phyloP scores from a whole-genome alignment of 92 coral and sea anemone genomes.

The Isaurus tuberculatus region DNA sequence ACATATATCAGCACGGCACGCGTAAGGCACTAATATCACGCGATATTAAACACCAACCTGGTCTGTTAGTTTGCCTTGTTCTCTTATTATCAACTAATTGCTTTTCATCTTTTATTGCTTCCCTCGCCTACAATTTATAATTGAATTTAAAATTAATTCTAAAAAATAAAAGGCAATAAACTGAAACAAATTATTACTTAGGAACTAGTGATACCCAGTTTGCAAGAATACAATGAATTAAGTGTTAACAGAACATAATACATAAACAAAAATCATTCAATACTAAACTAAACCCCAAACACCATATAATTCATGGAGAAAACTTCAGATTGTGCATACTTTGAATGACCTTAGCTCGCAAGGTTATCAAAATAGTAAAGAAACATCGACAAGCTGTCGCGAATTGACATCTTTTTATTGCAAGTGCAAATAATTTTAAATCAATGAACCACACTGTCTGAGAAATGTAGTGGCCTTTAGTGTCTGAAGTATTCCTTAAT shows the following conservation, averaged over 20 bases:
- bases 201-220: constrained; percentile 1
- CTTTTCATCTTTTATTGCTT: not conserved
- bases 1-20: constrained; percentile 20
- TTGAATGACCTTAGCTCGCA: constrained; percentile 3
- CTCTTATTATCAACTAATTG: not conserved
- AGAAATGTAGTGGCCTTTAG: not conserved
- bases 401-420: constrained; percentile 15
- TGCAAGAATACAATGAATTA: not conserved
- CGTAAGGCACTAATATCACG: constrained; percentile 9
- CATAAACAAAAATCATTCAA: not conserved
- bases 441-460: not conserved
- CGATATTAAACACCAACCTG: constrained; percentile 25
- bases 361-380: constrained; percentile 36
- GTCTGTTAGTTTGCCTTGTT: not conserved
- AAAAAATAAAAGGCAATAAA: not conserved
- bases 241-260: not conserved
- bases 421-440: constrained; percentile 1
- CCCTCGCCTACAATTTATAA: not conserved
- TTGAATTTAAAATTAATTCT: not conserved
- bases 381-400: constrained; percentile 43
- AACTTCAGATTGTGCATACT: not conserved
- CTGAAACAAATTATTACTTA: not conserved
- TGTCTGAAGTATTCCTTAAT: not conserved
- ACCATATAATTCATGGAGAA: not conserved
- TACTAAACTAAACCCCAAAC: not conserved